Conservation (phyloP, 2,113 vertebrate species). For the Lamprologus lemairii region DNA sequence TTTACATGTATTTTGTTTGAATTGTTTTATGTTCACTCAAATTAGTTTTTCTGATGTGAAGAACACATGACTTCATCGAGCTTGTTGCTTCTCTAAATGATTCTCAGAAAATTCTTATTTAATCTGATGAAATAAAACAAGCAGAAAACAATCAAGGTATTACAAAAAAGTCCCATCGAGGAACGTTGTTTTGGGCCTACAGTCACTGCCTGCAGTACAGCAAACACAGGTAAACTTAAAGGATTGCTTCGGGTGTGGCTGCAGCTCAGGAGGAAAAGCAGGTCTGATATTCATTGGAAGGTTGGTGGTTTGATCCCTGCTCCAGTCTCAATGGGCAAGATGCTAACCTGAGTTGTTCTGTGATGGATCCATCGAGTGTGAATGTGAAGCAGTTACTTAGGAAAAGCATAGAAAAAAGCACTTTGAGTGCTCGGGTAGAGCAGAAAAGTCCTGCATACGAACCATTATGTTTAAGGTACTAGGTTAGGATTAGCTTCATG, state of each 20-base stretch:
- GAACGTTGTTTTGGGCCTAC: not conserved
- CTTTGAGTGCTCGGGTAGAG: not conserved
- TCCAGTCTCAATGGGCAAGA: not conserved
- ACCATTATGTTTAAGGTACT: not conserved
- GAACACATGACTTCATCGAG: not conserved
- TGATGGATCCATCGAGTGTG: not conserved
- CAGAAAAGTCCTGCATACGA: not conserved
- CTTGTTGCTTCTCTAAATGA: not conserved
- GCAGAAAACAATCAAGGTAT: accelerated
- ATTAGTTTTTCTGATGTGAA: not conserved
- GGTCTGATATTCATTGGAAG: not conserved
- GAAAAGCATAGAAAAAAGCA: not conserved
- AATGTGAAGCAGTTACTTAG: not conserved
- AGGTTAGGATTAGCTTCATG: not conserved
- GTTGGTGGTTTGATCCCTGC: not conserved
- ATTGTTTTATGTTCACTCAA: not conserved
- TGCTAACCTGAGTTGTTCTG: not conserved
- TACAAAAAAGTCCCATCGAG: not conserved
- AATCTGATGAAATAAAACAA: not conserved
- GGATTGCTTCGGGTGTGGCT: not conserved
- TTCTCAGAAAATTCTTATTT: not conserved
- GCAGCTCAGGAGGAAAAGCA: not conserved
- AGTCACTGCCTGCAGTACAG: not conserved
- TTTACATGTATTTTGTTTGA: not conserved
- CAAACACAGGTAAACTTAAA: not conserved